Conservation (phyloP, 2,888 invertebrate genomes). For the Spilarctia lutea region DNA sequence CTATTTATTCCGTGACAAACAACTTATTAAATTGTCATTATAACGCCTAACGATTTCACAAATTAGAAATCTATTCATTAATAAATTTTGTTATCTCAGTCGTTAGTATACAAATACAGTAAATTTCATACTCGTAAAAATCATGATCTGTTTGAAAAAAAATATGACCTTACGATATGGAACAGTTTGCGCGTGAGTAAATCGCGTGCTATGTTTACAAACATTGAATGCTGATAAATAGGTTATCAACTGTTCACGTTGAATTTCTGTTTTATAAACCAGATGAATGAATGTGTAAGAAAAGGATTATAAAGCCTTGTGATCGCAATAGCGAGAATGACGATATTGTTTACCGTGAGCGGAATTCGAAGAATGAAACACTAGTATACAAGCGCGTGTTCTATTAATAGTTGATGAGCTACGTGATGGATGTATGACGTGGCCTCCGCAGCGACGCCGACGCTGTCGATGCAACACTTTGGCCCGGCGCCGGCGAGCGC, state of each 20-base stretch:
- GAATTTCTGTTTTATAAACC: slow-evolving; percentile 62
- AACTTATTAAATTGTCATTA: slow-evolving; percentile 33
- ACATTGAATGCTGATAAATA: slow-evolving; percentile 71
- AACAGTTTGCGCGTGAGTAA: slow-evolving; percentile 60
- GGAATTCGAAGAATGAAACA: slow-evolving; percentile 81
- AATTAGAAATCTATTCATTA: slow-evolving; percentile 31
- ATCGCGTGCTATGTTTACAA: slow-evolving; percentile 73
- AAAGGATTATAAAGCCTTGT: slow-evolving; percentile 55
- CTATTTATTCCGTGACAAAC: slow-evolving; percentile 33
- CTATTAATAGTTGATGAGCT: slow-evolving; percentile 81
- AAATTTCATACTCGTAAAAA: slow-evolving; percentile 40
- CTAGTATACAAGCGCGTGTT: slow-evolving; percentile 59
- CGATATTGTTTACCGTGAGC: slow-evolving; percentile 71
- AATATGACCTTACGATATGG: slow-evolving; percentile 60
- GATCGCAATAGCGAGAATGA: slow-evolving; percentile 59
- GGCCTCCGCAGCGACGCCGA: slow-evolving; percentile 65
- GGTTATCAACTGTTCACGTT: slow-evolving; percentile 69
- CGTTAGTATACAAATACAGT: slow-evolving; percentile 30
- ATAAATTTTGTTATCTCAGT: slow-evolving; percentile 27
- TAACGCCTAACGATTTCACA: slow-evolving; percentile 21
- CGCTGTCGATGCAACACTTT: slow-evolving; percentile 53
- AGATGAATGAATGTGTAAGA: slow-evolving; percentile 64
- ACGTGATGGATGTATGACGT: slow-evolving; percentile 82
- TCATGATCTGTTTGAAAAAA: slow-evolving; percentile 40
- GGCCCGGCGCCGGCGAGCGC: slow-evolving; percentile 55